Base-by-base conservation (phyloP, 92 coral and sea anemone species). In the Paragorgia papillata region DNA sequence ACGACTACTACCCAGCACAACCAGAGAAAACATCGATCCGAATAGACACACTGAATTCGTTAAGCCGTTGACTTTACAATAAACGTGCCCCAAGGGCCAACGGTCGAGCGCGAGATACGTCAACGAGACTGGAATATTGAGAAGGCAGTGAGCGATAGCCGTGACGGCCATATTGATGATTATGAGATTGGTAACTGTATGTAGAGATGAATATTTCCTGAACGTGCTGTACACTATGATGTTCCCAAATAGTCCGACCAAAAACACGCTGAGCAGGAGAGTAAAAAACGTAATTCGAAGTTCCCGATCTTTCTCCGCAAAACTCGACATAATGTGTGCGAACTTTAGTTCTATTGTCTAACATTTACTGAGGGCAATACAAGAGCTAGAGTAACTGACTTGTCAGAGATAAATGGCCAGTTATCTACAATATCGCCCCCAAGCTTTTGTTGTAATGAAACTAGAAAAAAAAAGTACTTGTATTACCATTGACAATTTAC, bases 1-100 rank as follows among this genome's bases (percentile, higher is more conserved):
- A 0, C 78, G 78, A 34, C 78, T 71, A 7, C 63, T 34, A 25
- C 78, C 31, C 3, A 71, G 32, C 8, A 71, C 64, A 4, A 71
- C 21, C 26, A 71, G 57, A 26, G 78, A 71, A 33, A 71, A 71
- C 78, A 71, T 71, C 17, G 78, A 71, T 50, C 54, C 78, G 26
- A 71, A 71, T 7, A 71, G 53, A 34, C 78, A 71, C 24, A 71
- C 61, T 32, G 78, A 71, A 50, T 54, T 71, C 64, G 57, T 53
- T 6, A 71, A 54, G 15, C 78, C 78, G 58, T 71, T 71, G 9
- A 33, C 46, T 12, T 30, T 1, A 26, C 78, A 71, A 2, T 18
- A 53, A 33, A 0, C 27, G 15, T n/a, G 22, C 1, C 26, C 49
- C 20, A 40, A 27, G 0, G 58, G 8, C 28, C 26, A 14, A 6